These are phyloP conservation scores for Gambusia holbrooki DNA, from an alignment of 2,113 vertebrate genomes.

Conservation along the genomic window DNA sequence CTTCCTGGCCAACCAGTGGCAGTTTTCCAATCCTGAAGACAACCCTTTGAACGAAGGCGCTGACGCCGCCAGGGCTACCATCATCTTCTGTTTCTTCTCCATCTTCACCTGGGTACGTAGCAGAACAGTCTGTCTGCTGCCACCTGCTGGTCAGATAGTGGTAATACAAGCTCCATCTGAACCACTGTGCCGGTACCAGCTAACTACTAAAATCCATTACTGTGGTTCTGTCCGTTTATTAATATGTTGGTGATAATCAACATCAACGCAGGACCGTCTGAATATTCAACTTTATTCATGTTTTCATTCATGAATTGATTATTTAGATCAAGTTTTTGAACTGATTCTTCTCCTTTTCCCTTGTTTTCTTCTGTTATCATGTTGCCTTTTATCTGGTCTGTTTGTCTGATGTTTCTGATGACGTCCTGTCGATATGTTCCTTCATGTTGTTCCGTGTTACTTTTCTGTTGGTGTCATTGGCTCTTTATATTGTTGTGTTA, in stretches of 20 bases:
- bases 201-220: background rate
- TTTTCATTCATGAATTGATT: background rate
- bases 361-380: background rate
- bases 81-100: slow-evolving; percentile 92
- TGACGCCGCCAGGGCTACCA: slow-evolving; percentile 89
- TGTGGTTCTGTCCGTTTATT: background rate
- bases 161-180: background rate
- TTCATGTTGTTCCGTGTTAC: background rate
- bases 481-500: too few species aligned
- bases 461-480: too few species aligned
- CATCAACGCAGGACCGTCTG: background rate
- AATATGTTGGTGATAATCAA: background rate
- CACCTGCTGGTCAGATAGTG: background rate
- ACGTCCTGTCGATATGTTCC: background rate
- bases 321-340: background rate
- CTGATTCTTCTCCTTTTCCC: background rate
- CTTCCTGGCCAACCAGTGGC: slow-evolving; percentile 94
- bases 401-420: background rate
- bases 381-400: background rate
- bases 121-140: background rate
- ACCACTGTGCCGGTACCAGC: background rate
- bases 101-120: slow-evolving; percentile 91
- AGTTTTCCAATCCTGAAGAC: slow-evolving; percentile 83
- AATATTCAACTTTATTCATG: background rate
- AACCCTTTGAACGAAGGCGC: slow-evolving; percentile 87